Base-by-base conservation (phyloP, 2,888 invertebrate genomes). In the Anorthoa munda region DNA sequence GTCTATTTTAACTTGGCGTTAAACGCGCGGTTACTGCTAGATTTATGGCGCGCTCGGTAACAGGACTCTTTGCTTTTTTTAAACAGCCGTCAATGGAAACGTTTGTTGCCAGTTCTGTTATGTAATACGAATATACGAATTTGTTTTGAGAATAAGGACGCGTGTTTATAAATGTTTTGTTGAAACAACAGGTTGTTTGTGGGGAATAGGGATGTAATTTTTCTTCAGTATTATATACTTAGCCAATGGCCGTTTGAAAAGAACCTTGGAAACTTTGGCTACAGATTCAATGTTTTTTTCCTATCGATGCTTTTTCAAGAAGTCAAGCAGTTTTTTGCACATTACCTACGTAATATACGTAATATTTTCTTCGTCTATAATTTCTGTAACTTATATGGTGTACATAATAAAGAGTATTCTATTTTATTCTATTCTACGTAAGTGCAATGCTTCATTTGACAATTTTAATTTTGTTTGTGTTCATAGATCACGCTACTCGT, bases 31-130 rank as follows among this genome's bases (percentile, higher is more conserved):
- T 90, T 91, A 90, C 88, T 86, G 84, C 84, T 88, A 91, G 90
- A 92, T 92, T 93, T 92, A 92, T 88, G 88, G 83, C 86, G 78
- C 82, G 88, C 90, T 89, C 89, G 90, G 92, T 91, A 91, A 91
- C 89, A 79, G 83, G 85, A 87, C 83, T 83, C 82, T 84, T 89
- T 87, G 86, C 83, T 87, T 88, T 89, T 88, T 88, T 86, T 85
- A 83, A 82, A 81, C 77, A 79, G 74, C 81, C 82, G 83, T 89
- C 86, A 90, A 90, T 90, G 88, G 84, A 79, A 83, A 59, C 78
- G 84, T 82, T 85, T 84, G 86, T 85, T 82, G 82, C 81, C 66
- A 75, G 68, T 67, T 39, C 26, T 60, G 77, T 81, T 78, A 82
- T 82, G 81, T 77, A 81, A 81, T 77, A 71, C 60, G 76, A 76